These are phyloP conservation scores for Tridacna crocea DNA, from an alignment of 2,888 invertebrate genomes.

Conservation along the genomic window DNA sequence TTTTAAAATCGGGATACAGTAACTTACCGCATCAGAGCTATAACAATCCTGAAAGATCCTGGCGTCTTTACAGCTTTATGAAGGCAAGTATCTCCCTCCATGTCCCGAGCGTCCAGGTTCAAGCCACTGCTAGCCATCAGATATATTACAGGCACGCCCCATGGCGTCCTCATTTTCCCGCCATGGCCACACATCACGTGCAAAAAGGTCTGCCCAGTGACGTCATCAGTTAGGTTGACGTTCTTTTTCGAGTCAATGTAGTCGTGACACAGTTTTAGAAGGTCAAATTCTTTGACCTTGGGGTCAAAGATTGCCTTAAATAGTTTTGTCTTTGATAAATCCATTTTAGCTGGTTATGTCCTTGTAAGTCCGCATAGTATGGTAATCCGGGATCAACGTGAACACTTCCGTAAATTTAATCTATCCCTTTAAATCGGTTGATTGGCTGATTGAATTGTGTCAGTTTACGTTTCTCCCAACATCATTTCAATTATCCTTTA, in stretches of 20 bases:
- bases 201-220: conserved; percentile 71
- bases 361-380: background rate
- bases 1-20: background rate
- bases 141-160: conserved; percentile 74
- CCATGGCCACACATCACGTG: conserved; percentile 71
- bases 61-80: conserved; percentile 72
- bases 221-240: conserved; percentile 65
- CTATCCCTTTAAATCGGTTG: no score
- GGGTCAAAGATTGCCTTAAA: conserved; percentile 84
- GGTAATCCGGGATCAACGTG: conserved; percentile 3
- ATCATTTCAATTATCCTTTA: no score
- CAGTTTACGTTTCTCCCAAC: no score
- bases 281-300: conserved; percentile 28
- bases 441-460: no score
- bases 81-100: conserved; percentile 75
- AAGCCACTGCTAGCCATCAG: conserved; percentile 74
- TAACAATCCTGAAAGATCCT: conserved; percentile 71
- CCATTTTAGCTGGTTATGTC: conserved; percentile 37
- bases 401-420: background rate
- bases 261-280: conserved; percentile 57
- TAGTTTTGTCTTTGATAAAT: conserved; percentile 64
- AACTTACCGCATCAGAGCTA: conserved; percentile 76
- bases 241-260: conserved; percentile 66
- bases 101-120: conserved; percentile 73
- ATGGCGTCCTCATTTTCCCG: conserved; percentile 63